These are phyloP conservation scores for Marcusenius ussheri DNA, from an alignment of 2,113 vertebrate genomes.

Conservation along the genomic window DNA sequence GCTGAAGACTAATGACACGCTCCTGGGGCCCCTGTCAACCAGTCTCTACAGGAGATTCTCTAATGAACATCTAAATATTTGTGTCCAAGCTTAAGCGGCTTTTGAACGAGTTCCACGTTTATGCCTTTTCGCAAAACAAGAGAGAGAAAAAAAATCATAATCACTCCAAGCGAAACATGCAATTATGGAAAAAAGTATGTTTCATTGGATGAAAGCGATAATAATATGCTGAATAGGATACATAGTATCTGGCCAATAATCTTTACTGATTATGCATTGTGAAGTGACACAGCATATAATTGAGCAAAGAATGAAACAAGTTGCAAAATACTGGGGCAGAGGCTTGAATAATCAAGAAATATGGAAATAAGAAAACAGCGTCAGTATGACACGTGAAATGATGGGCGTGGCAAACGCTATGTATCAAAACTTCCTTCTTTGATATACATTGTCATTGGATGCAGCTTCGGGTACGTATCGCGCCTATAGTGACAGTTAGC, in stretches of 20 bases:
- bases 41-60: not conserved
- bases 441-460: not conserved
- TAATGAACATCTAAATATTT: not conserved
- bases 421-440: not conserved
- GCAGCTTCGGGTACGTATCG: not conserved
- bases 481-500: not conserved
- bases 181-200: not conserved
- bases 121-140: no score
- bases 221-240: not conserved
- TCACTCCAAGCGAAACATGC: not conserved
- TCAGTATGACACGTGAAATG: not conserved
- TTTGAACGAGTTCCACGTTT: not conserved
- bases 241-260: not conserved
- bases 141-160: not conserved
- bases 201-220: not conserved
- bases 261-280: not conserved
- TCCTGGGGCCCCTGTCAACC: not conserved
- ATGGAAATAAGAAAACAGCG: not conserved
- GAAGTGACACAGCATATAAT: not conserved
- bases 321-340: not conserved
- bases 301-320: not conserved
- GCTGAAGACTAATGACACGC: not conserved
- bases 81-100: not conserved
- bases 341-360: not conserved
- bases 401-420: not conserved